Evolutionary conservation across 2,797 vertebrate species (phyloP).

Genomic region (Notoglanidium macrostoma): DNA sequence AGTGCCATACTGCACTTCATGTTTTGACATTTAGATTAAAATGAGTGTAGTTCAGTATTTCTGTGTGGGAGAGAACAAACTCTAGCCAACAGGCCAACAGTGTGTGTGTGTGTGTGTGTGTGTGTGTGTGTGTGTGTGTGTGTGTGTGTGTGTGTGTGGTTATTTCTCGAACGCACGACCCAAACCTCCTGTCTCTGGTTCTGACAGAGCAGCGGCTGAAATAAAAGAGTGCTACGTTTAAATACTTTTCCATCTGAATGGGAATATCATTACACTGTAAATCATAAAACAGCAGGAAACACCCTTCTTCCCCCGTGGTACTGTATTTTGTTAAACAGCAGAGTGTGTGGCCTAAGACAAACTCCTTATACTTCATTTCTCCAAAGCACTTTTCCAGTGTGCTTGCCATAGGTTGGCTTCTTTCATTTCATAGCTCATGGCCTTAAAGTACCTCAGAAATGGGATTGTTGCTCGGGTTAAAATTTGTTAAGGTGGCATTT

Average conservation of each 20-base stretch:
- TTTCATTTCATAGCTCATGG: conserved; percentile 25
- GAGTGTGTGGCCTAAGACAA: conserved; percentile 35
- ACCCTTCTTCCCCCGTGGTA: not conserved
- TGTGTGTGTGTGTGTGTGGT: not conserved
- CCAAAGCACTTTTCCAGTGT: conserved; percentile 21
- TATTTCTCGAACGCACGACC: not conserved
- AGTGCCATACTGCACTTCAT: not conserved
- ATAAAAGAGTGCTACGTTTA: not conserved
- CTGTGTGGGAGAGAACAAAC: not conserved
- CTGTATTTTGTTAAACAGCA: conserved; percentile 10
- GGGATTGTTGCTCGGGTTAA: not conserved
- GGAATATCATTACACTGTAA: conserved; percentile 30
- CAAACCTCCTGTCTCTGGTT: not conserved
- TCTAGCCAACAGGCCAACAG: not conserved
- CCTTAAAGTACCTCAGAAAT: not conserved
- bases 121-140: not conserved
- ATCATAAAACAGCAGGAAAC: conserved; percentile 18
- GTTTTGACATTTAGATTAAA: not conserved
- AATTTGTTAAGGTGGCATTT: not conserved
- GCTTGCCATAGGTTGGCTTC: conserved; percentile 17
- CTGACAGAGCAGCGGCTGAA: conserved; percentile 1
- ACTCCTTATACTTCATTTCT: conserved; percentile 24
- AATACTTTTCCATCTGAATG: conserved; percentile 31
- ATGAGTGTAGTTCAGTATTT: not conserved
- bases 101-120: too few relatives aligned